Evolutionary conservation across 2,888 invertebrate genomes (phyloP), one percentile per base, ranked within the genome.

Genomic region (Blastobasis lacticolella): DNA sequence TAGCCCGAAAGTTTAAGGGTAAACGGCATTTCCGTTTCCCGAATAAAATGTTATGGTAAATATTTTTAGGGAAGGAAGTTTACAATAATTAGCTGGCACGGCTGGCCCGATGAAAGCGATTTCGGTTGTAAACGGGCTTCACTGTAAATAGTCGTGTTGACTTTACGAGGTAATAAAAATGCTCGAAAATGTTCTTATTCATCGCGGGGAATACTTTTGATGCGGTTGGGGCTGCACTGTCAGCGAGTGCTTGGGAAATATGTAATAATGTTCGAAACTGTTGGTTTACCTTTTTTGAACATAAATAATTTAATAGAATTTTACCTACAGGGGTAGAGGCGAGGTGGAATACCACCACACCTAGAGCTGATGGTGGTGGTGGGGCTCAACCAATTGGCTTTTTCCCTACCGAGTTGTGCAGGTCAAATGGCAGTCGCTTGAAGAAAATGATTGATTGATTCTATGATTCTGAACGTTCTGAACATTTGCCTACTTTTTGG

Each of bases 161-260:
- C 57, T 72, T 73, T 72, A 72, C 61, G 68, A 66, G 51, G 60
- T 60, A 61, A 66, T 69, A 72, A 71, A 66, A 63, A 68, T 62
- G 59, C 59, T 63, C 56, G 57, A 63, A 64, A 63, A 63, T 66
- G 61, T 62, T 59, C 64, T 64, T 23, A 61, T 59, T 61, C 63
- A 62, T 64, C 60, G 55, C 45, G 47, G 49, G 37, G 44, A 45
- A 23, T 46, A 38, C 36, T 37, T 10, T 45, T 38, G 38, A 9
- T 10, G 37, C 51, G 58, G 59, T 57, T 42, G 54, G 53, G 23
- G 57, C 55, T 55, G 49, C 53, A 60, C 53, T 61, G 54, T 57
- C 55, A 63, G 60, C 66, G 46, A 23, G 8, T n/a, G 46, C 37
- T 37, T 10, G n/a, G n/a, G 52, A 23, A 23, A 23, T 23, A 23